Evolutionary conservation across 2,797 vertebrate species (phyloP).

Genomic region (Lepidocolaptes lacrymiger): DNA sequence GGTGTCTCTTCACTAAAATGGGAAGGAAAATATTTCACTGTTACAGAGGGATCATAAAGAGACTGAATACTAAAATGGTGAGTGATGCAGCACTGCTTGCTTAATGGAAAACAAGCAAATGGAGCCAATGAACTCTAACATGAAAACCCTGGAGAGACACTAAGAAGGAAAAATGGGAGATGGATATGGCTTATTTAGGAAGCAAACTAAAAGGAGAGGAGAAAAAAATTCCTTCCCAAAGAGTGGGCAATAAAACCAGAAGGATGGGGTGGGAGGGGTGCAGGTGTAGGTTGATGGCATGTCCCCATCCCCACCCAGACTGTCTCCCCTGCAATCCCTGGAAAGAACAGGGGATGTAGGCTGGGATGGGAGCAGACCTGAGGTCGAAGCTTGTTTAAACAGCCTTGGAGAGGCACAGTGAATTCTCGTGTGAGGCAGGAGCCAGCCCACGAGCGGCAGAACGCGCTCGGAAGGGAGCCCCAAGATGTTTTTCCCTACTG

Average conservation of each 20-base stretch:
- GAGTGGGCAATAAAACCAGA: not conserved
- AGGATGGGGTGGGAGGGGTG: not conserved
- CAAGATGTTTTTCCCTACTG: conserved; percentile 48
- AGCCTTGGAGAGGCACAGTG: not conserved
- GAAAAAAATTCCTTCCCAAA: not conserved
- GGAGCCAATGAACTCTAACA: not conserved
- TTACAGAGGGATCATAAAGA: not conserved
- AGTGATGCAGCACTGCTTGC: not conserved
- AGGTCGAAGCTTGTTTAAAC: not conserved
- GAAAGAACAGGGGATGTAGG: not conserved
- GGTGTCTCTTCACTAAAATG: not conserved
- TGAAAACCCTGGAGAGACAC: not conserved
- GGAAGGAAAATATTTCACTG: not conserved
- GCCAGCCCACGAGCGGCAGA: not conserved
- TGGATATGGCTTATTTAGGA: not conserved
- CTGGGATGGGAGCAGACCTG: not conserved
- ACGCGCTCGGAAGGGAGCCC: not conserved
- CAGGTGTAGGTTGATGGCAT: not conserved
- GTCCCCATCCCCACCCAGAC: not conserved
- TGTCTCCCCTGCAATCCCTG: not conserved
- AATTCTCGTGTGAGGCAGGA: not conserved
- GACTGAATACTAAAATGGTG: not conserved
- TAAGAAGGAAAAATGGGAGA: not conserved
- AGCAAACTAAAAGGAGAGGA: not conserved
- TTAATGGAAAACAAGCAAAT: not conserved